Conservation (phyloP, 2,797 vertebrate species). For the Micropoecilia bifurca region DNA sequence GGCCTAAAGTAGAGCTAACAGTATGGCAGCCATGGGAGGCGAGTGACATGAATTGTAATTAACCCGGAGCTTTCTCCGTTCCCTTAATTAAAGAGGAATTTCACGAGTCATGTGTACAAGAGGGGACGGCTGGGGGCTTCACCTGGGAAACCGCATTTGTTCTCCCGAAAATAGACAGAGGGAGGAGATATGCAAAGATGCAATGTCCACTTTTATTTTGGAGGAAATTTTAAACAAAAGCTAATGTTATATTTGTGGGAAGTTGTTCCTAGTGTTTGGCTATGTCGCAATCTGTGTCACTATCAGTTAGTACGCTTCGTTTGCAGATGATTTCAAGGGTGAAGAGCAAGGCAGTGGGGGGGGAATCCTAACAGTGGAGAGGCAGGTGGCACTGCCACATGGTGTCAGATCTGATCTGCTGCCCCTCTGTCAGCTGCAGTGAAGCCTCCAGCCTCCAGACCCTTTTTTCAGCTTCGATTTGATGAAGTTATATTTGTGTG, state of each 20-base stretch:
- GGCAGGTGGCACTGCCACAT: constrained; percentile 72
- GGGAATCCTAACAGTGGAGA: constrained; percentile 64
- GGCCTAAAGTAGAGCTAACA: constrained; percentile 37
- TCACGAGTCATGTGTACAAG: constrained; percentile 12
- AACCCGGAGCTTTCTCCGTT: constrained; percentile 23
- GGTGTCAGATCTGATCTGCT: constrained; percentile 56
- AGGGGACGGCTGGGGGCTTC: background rate
- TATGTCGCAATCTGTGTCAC: constrained; percentile 63
- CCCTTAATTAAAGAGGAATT: constrained; percentile 37
- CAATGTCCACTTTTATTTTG: background rate
- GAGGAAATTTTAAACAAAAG: constrained; percentile 14
- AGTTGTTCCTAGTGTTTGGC: constrained; percentile 60
- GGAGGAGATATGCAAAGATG: background rate
- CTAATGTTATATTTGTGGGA: constrained; percentile 18
- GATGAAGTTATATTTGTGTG: constrained; percentile 27
- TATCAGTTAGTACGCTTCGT: constrained; percentile 66
- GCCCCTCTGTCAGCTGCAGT: constrained; percentile 47
- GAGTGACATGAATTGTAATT: constrained; percentile 28
- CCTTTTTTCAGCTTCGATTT: constrained; percentile 45
- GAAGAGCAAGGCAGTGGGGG: constrained; percentile 56
- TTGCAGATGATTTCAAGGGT: constrained; percentile 57
- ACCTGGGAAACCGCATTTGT: constrained; percentile 19
- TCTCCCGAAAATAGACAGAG: constrained; percentile 15
- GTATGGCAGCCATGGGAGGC: constrained; percentile 21
- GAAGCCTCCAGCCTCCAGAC: constrained; percentile 39